Evolutionary conservation across 2,797 vertebrate species (phyloP).

Genomic region (Harpagifer antarcticus): DNA sequence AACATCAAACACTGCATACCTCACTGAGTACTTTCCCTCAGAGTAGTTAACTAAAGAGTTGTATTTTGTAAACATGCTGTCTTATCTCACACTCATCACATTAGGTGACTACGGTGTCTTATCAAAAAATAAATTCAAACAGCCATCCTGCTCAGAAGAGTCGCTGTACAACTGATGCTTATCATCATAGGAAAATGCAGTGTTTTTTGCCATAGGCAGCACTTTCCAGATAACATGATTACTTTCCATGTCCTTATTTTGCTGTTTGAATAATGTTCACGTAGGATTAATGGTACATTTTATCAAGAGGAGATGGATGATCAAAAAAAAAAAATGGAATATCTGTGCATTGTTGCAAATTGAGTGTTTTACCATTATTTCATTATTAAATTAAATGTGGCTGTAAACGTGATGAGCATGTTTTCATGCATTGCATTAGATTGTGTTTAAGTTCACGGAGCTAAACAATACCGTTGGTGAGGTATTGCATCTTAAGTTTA

Average conservation of each 20-base stretch:
- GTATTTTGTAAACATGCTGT: conserved; percentile 37
- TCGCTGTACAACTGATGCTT: conserved; percentile 64
- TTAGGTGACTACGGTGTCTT: conserved; percentile 58
- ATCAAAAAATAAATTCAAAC: conserved; percentile 58
- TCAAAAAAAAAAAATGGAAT: not conserved
- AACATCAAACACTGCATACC: not conserved
- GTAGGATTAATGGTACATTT: conserved; percentile 13
- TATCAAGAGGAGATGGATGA: not conserved
- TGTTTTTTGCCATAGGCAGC: conserved; percentile 59
- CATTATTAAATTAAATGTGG: not conserved
- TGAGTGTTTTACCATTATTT: not conserved
- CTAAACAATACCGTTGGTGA: not conserved
- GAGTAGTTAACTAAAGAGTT: conserved; percentile 15
- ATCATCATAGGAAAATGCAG: conserved; percentile 50
- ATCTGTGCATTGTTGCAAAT: not conserved
- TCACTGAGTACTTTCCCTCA: not conserved
- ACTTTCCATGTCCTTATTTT: conserved; percentile 44
- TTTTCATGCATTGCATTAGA: not conserved
- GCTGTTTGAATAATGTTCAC: conserved; percentile 31
- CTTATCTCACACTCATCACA: conserved; percentile 66
- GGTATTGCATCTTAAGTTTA: not conserved
- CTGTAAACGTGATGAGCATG: not conserved
- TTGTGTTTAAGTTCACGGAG: not conserved
- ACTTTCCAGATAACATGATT: conserved; percentile 57
- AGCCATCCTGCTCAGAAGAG: conserved; percentile 38